Base-by-base conservation (phyloP, 2,888 invertebrate species). In the Chrysolina americana region DNA sequence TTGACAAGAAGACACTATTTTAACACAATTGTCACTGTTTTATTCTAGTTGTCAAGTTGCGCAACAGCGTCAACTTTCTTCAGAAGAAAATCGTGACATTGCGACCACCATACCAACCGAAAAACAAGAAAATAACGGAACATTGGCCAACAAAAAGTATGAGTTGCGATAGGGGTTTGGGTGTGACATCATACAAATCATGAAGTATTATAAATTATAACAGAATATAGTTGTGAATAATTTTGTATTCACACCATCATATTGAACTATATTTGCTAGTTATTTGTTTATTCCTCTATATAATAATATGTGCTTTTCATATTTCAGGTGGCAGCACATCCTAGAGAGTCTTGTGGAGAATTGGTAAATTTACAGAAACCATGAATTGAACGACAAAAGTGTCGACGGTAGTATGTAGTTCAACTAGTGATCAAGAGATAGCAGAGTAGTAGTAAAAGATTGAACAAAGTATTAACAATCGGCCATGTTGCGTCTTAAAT, bases 41-140 rank as follows among this genome's bases (percentile, higher is more conserved):
- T 75, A 77, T 74, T 80, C 76, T 72, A 77, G 80, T 83, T 77
- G 82, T 83, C 83, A 85, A 86, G 83, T 87, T 87, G 87, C 87
- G 87, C 87, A 87, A 87, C 85, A 84, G 85, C 86, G 81, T 81
- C 81, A 75, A 76, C 74, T 71, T 78, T 81, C 77, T 77, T 56
- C 66, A 59, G 69, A 66, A 70, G 72, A 78, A 76, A 78, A 73
- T 72, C 53, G 48, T 76, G 69, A 75, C 76, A 76, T 64, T 41
- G 69, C 68, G 53, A 65, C 15, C 76, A 74, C 70, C 53, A 65
- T 48, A 48, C 71, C 64, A 73, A 76, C 68, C 28, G 53, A 44
- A 41, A 70, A 64, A 44, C 21, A 13, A 19, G 44, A 13, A 68
- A 36, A 56, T 76, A 76, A 76, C 76, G 76, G 76, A 70, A 74